A percentile compares a stretch with the other conserved stretches of the same genome.
Evolutionary conservation across 1,140 invertebrate genomes (phyloP).

Genomic region (Heliothis subflexa): DNA sequence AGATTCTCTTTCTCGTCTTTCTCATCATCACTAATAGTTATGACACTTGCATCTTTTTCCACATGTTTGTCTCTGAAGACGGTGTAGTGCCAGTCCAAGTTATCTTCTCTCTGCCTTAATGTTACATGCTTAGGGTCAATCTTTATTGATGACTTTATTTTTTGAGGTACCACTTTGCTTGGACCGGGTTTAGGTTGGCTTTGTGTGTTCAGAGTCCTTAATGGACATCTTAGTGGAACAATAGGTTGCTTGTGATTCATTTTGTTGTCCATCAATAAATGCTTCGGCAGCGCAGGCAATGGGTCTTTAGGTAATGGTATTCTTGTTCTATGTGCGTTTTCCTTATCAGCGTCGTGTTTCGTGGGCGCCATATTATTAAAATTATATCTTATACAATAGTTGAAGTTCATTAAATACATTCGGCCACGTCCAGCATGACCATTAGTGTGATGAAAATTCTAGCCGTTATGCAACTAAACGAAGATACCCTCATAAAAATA

Average conservation of each 20-base stretch:
- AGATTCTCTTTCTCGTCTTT: slow-evolving; percentile 30
- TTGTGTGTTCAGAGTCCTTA: slow-evolving; percentile 62
- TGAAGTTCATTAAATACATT: slow-evolving; percentile 5
- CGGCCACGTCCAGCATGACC: slow-evolving; percentile 66
- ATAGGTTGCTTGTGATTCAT: slow-evolving; percentile 41
- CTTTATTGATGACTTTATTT: slow-evolving; percentile 46
- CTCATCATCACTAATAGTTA: slow-evolving; percentile 65
- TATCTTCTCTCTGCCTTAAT: slow-evolving; percentile 59
- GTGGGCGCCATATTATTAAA: slow-evolving; percentile 31
- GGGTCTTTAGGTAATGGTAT: slow-evolving; percentile 69
- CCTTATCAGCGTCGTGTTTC: slow-evolving; percentile 63
- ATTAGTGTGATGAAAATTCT: slow-evolving; percentile 46
- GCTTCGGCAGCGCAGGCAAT: slow-evolving; percentile 65
- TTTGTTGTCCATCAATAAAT: slow-evolving; percentile 54
- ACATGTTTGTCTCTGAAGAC: slow-evolving; percentile 61
- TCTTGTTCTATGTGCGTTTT: slow-evolving; percentile 66
- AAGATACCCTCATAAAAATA: slow-evolving; percentile 55
- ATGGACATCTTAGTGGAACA: slow-evolving; percentile 57
- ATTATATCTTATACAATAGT: slow-evolving; percentile 36
- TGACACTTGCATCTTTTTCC: slow-evolving; percentile 49
- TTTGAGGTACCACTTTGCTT: slow-evolving; percentile 50
- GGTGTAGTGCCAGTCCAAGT: slow-evolving; percentile 64
- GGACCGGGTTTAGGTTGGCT: slow-evolving; percentile 51
- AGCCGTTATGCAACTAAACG: neutral
- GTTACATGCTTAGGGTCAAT: slow-evolving; percentile 67